Conservation (phyloP, 2,888 invertebrate genomes). For the Patella pellucida region DNA sequence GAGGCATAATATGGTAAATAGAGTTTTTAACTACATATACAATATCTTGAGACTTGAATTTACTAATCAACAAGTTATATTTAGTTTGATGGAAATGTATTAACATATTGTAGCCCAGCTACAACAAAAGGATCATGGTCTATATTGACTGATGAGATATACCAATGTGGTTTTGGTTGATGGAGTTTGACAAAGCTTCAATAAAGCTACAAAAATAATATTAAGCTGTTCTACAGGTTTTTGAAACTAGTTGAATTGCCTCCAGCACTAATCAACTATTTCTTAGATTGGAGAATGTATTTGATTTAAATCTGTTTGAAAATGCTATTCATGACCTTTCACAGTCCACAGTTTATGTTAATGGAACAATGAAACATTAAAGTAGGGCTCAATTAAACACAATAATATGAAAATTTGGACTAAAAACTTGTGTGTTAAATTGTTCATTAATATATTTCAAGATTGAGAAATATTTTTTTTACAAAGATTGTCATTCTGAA, state of each 20-base stretch:
- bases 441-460: too few species aligned
- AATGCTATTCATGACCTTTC: not conserved
- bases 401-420: too few species aligned
- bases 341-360: conserved; percentile 8
- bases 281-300: not conserved
- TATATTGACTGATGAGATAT: conserved; percentile 3
- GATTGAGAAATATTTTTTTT: too few species aligned
- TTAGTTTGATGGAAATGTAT: too few species aligned
- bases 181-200: not conserved
- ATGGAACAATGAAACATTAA: not conserved
- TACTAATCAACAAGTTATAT: too few species aligned
- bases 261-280: conserved; percentile 10
- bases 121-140: not conserved
- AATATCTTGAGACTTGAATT: too few species aligned
- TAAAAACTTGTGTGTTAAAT: too few species aligned
- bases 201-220: conserved; percentile 9
- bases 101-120: too few species aligned
- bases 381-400: too few species aligned
- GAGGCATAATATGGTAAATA: too few species aligned
- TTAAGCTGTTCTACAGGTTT: conserved; percentile 11
- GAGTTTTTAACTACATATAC: too few species aligned
- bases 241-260: not conserved
- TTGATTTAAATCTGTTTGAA: conserved; percentile 6
- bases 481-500: too few species aligned
- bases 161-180: not conserved